A percentile compares a stretch with the other conserved stretches of the same genome.
phyloP scores from a whole-genome alignment of 2,797 vertebrate genomes.

The Syndactyla subalaris region DNA sequence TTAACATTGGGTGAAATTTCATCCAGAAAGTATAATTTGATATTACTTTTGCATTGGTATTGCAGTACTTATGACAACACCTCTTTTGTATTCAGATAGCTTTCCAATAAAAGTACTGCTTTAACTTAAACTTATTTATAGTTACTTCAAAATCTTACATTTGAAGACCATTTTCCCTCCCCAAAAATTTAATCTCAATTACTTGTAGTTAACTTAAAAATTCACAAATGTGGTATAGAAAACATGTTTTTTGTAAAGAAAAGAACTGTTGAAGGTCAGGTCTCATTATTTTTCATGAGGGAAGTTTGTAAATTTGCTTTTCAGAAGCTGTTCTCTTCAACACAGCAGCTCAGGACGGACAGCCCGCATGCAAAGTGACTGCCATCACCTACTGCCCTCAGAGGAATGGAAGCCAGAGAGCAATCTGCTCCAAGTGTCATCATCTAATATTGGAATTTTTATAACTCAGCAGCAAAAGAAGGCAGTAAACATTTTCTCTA shows the following conservation, averaged over 20 bases:
- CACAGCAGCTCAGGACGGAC: neutral
- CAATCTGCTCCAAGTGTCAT: neutral
- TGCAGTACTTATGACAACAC: neutral
- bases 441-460: neutral
- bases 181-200: neutral
- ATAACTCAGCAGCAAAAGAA: neutral
- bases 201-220: neutral
- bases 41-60: neutral
- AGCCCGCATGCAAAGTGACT: neutral
- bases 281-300: neutral
- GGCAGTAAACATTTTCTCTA: neutral
- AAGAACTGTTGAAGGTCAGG: neutral
- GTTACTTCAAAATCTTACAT: neutral
- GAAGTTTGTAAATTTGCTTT: neutral
- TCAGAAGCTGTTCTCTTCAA: neutral
- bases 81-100: neutral
- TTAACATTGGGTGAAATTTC: neutral
- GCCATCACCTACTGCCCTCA: neutral
- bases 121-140: neutral
- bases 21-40: neutral
- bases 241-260: neutral
- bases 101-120: neutral
- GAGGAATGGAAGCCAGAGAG: neutral
- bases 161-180: neutral
- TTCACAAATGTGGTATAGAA: neutral